Evolutionary conservation across 2,113 vertebrate species (phyloP), one percentile per base, ranked within the genome.

Genomic region (Anhinga rufa): DNA sequence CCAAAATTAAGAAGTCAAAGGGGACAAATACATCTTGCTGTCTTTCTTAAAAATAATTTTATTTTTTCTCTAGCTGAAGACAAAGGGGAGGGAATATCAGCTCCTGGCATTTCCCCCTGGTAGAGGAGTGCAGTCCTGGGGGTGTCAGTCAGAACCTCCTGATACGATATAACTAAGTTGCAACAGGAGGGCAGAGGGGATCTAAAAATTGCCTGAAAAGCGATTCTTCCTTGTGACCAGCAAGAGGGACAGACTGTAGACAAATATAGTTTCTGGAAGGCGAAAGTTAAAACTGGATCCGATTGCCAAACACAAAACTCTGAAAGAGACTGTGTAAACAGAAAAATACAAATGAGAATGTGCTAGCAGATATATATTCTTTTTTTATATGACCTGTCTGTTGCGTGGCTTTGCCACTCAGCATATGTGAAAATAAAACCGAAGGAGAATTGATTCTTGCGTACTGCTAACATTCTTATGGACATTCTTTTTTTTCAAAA

Each of bases 141-240:
- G 34, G 57, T 36, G 48, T 48, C 60, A 60, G 48, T 48, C 25
- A 90, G 74, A 82, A 68, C 8, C 17, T 82, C 25, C 65, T 46
- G 40, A 68, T 24, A 91, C 11, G 20, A 48, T 80, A 38, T 22
- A 76, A 26, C 34, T 72, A 32, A 92, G 77, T 54, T n/a, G 15
- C 57, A 61, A 19, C 25, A 49, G 54, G 14, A 72, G 48, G 21
- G 46, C 21, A 84, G 34, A 77, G 14, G 25, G 58, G 36, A 91
- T 91, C 66, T 91, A 91, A 96, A 94, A 91, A 93, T 85, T 94
- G 66, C 62, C 54, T 65, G 84, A 82, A 96, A 91, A 96, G 4
- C 69, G 91, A n/a, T 79, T 94, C 57, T 93, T 95, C 70, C 74
- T 31, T 91, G 58, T 90, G 69, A 89, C 22, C 54, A 82, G 44